Base-by-base conservation (phyloP, 2,888 invertebrate species). In the Lasioglossum lativentre region DNA sequence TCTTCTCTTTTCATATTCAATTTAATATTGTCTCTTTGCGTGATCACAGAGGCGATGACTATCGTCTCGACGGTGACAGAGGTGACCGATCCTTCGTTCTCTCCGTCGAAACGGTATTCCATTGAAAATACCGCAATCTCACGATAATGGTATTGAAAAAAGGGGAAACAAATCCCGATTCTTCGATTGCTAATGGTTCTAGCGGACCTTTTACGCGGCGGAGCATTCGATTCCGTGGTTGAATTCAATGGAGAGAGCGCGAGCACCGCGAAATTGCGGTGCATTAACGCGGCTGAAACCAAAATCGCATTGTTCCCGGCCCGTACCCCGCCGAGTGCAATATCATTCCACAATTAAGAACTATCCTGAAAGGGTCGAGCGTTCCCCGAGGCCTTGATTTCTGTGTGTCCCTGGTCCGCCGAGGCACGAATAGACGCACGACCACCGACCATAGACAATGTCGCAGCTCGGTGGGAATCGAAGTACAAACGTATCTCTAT, bases 401-500 rank as follows among this genome's bases (percentile, higher is more conserved):
- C 75, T 6, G 42, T 27, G 42, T 27, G 56, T 52, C 56, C 52
- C 23, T 6, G 12, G 70, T 6, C 30, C 75, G 40, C 14, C 47
- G 4, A 47, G 59, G 27, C 40, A 1, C 75, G 63, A 78, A 71
- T 40, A 82, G 75, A 71, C 82, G 63, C 63, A 42, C 72, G 34
- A 19, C 71, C 75, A 66, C 71, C 47, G 59, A 45, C 30, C 72
- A 27, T 19, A 75, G 84, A 85, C 78, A 85, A 82, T 84, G 75
- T 85, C 78, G 42, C 68, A 38, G 23, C 23, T 23, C 38, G 77
- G 68, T 42, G 78, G 56, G 75, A 85, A 85, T 85, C 78, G 83
- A 85, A 85, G 63, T 27, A 82, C 83, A 83, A 83, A 85, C 82
- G 75, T 73, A 45, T 75, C 78, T 82, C 82, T 78, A 27, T 71